These are phyloP conservation scores for Hylomyscus alleni DNA, from an alignment of 2,797 vertebrate genomes.

Conservation along the genomic window DNA sequence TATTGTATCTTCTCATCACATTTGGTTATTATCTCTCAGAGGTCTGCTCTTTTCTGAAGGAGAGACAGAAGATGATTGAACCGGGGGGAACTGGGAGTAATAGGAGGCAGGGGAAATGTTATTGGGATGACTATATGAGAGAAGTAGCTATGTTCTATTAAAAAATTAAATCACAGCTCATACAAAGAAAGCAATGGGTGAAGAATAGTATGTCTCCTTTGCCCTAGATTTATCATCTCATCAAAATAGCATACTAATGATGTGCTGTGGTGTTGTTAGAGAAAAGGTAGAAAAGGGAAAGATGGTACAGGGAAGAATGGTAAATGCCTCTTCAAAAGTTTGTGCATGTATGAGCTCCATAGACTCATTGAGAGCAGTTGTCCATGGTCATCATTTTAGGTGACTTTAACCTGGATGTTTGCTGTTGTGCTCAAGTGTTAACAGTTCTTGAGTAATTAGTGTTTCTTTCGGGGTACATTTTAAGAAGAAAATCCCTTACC, in stretches of 20 bases:
- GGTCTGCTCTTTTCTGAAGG: neutral
- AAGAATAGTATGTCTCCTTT: neutral
- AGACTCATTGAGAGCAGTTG: neutral
- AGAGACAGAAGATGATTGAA: neutral
- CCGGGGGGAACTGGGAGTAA: no score
- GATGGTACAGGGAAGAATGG: neutral
- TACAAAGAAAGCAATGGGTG: neutral
- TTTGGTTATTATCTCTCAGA: neutral
- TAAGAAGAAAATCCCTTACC: constrained; percentile 25
- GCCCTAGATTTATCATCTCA: neutral
- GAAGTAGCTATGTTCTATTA: neutral
- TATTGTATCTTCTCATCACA: neutral
- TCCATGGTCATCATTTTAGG: neutral
- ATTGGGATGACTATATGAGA: neutral
- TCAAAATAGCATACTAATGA: neutral
- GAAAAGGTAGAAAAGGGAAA: neutral
- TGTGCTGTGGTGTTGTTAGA: neutral
- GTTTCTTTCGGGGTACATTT: constrained; percentile 9
- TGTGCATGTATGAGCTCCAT: neutral
- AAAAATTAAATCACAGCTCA: neutral
- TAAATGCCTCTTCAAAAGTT: neutral
- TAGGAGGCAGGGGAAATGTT: neutral
- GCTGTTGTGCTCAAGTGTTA: neutral
- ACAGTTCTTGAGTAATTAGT: neutral
- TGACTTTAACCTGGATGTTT: neutral